These are phyloP conservation scores for Catagonus wagneri DNA, from an alignment of 2,113 vertebrate genomes.

Conservation along the genomic window DNA sequence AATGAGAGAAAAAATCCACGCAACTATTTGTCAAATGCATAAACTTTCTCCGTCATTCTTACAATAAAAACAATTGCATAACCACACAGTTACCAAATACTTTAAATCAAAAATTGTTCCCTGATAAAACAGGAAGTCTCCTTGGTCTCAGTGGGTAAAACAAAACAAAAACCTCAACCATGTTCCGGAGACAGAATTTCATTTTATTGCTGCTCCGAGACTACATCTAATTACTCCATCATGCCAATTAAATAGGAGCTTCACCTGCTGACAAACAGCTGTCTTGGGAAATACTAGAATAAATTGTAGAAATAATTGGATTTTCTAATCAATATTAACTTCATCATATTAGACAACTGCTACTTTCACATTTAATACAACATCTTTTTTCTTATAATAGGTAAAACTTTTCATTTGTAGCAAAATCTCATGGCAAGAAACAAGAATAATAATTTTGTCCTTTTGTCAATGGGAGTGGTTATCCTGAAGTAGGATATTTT, in stretches of 20 bases:
- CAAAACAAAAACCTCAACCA: slow-evolving; percentile 55
- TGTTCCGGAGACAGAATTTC: slow-evolving; percentile 24
- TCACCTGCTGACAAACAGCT: slow-evolving; percentile 65
- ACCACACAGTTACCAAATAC: slow-evolving; percentile 34
- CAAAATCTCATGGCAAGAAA: slow-evolving; percentile 34
- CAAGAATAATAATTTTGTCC: not conserved
- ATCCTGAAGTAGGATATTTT: not conserved
- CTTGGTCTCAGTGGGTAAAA: slow-evolving; percentile 38
- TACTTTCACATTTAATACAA: slow-evolving; percentile 31
- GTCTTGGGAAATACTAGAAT: slow-evolving; percentile 69
- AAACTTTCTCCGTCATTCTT: not conserved
- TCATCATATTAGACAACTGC: slow-evolving; percentile 29
- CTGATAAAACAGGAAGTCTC: not conserved
- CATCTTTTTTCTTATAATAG: slow-evolving; percentile 16
- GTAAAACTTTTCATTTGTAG: slow-evolving; percentile 47
- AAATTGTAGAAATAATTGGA: slow-evolving; percentile 66
- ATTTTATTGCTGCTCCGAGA: slow-evolving; percentile 57
- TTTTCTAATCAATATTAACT: slow-evolving; percentile 77
- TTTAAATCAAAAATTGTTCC: slow-evolving; percentile 57
- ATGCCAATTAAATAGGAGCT: slow-evolving; percentile 57
- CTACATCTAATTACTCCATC: slow-evolving; percentile 67
- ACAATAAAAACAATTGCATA: slow-evolving; percentile 29
- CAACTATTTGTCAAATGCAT: slow-evolving; percentile 6
- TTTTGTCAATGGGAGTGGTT: not conserved
- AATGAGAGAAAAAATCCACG: not conserved